Conservation (phyloP, 2,113 vertebrate species). For the Gobio gobio region DNA sequence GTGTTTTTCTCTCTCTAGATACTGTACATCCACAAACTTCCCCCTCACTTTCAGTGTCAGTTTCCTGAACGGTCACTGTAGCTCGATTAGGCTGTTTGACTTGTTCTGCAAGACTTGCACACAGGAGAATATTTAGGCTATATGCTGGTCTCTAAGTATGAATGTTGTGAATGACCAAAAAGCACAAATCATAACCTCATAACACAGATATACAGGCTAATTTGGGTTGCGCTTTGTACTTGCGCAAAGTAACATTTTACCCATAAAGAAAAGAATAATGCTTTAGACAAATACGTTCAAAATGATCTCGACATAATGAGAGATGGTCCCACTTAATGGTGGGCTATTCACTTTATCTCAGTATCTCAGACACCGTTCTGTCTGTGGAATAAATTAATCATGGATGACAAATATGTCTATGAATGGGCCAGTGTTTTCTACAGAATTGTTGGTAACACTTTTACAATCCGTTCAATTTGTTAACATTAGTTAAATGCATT, state of each 20-base stretch:
- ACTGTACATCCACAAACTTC: not conserved
- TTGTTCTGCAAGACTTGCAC: not conserved
- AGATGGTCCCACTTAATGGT: not conserved
- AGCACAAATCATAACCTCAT: not conserved
- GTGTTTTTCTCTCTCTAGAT: not conserved
- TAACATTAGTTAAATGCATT: not conserved
- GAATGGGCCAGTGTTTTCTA: not conserved
- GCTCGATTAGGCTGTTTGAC: constrained; percentile 34
- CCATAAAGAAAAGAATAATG: not conserved
- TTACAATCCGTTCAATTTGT: not conserved
- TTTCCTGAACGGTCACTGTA: not conserved
- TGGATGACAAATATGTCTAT: not conserved
- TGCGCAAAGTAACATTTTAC: not conserved
- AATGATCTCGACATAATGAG: not conserved
- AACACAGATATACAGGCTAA: not conserved
- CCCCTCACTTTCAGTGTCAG: not conserved
- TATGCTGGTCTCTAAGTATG: not conserved
- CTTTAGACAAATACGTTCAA: not conserved
- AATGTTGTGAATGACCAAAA: not conserved
- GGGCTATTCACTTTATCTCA: not conserved
- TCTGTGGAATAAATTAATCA: not conserved
- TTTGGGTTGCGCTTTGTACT: not conserved
- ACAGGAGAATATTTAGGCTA: not conserved
- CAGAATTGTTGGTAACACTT: not conserved
- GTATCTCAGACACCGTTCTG: not conserved